phyloP scores from a whole-genome alignment of 2,888 invertebrate species.

The Tortricodes alternella region DNA sequence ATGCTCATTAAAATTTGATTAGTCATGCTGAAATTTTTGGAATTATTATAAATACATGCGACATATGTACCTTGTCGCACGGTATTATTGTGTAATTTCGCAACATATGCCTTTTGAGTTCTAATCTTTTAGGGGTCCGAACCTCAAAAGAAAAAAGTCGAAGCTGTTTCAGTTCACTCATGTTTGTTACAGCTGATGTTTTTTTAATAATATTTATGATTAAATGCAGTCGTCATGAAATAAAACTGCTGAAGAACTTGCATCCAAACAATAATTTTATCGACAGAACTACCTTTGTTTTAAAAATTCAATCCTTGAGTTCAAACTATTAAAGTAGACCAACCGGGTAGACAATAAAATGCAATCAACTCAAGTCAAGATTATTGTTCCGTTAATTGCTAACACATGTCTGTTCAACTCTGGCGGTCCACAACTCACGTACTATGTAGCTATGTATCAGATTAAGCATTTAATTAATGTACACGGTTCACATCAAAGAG shows the following conservation, averaged over 20 bases:
- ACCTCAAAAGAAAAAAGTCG: too few relatives aligned
- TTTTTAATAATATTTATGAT: not conserved
- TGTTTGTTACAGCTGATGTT: too few relatives aligned
- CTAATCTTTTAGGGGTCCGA: too few relatives aligned
- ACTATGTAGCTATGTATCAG: conserved; percentile 10
- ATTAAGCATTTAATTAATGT: conserved; percentile 25
- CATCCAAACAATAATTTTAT: conserved; percentile 6
- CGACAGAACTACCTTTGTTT: conserved; percentile 2
- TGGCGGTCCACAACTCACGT: conserved; percentile 18
- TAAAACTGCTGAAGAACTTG: not conserved
- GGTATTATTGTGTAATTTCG: too few relatives aligned
- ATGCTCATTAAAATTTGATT: conserved; percentile 2
- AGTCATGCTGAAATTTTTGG: conserved; percentile 9
- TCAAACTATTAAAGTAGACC: conserved; percentile 55
- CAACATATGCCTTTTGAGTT: not conserved
- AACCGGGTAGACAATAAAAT: conserved; percentile 74
- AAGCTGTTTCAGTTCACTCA: too few relatives aligned
- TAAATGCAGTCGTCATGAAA: too few relatives aligned
- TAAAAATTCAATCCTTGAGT: conserved; percentile 34
- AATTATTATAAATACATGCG: too few relatives aligned
- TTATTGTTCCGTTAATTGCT: conserved; percentile 69
- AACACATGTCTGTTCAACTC: conserved; percentile 56
- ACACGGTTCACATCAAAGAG: conserved; percentile 23
- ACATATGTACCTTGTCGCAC: not conserved
- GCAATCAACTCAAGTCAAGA: conserved; percentile 58